Evolutionary conservation across 2,888 invertebrate genomes (phyloP).

Genomic region (Xanthia togata): DNA sequence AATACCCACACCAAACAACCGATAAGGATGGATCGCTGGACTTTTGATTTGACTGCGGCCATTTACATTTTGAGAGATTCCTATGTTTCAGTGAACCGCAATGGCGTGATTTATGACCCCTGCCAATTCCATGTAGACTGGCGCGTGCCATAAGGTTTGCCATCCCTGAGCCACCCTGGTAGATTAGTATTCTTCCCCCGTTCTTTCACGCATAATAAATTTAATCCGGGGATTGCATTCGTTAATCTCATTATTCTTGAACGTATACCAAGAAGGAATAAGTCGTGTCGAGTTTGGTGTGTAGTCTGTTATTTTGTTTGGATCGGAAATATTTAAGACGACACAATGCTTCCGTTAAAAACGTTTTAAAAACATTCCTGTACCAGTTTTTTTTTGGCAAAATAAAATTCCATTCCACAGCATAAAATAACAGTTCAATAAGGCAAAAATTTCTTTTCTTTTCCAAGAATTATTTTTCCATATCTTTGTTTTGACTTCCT

Average conservation of each 20-base stretch:
- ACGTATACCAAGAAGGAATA: slow-evolving; percentile 55
- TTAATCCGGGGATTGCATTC: slow-evolving; percentile 70
- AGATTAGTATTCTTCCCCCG: slow-evolving; percentile 68
- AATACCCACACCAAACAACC: not conserved
- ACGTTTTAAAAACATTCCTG: not conserved
- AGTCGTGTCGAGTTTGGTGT: slow-evolving; percentile 32
- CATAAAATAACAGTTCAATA: not conserved
- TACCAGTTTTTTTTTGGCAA: not conserved
- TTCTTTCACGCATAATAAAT: slow-evolving; percentile 71
- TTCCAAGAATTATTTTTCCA: not conserved
- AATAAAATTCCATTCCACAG: not conserved
- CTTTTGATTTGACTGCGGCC: slow-evolving; percentile 13
- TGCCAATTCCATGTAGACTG: slow-evolving; percentile 51
- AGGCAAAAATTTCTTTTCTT: not conserved
- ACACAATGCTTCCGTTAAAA: slow-evolving; percentile 13
- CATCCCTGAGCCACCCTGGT: slow-evolving; percentile 54
- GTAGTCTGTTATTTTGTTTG: slow-evolving; percentile 22
- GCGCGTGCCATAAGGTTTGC: slow-evolving; percentile 55
- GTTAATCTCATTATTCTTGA: slow-evolving; percentile 71
- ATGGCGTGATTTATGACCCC: slow-evolving; percentile 58
- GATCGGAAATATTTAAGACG: slow-evolving; percentile 17
- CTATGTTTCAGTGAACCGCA: slow-evolving; percentile 55
- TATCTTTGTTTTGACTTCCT: not conserved
- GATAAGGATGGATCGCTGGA: not conserved
- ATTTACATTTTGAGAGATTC: slow-evolving; percentile 56